Evolutionary conservation across 2,113 vertebrate genomes (phyloP), one percentile per base, ranked within the genome.

Genomic region (Laterallus jamaicensis): DNA sequence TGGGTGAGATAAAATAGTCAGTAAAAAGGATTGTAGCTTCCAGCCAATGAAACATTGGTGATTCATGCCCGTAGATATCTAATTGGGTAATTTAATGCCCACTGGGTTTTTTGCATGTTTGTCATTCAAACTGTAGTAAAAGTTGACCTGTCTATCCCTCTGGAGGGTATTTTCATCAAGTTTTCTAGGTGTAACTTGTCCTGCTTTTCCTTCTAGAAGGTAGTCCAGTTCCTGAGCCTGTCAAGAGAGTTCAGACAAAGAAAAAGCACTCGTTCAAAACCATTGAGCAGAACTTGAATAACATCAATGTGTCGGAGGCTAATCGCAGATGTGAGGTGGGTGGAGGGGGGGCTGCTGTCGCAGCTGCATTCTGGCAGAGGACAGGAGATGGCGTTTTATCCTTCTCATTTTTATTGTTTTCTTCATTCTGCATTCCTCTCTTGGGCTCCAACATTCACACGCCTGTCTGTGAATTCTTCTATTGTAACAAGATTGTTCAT

Each of bases 241-340:
- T 82, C 49, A 98, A 97, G 93, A 99, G 97, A 82, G 82, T 75
- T 32, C 86, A 96, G 9, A 98, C 97, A 69, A 99, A 96, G 93
- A 99, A 98, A 95, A 99, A 98, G 92, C 96, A 98, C 64, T 80
- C 96, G 3, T 31, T 91, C 85, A 98, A 98, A 96, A 99, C 99
- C 1, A 98, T 99, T 2, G 99, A 99, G 96, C 97, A 98, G 89
- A 99, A 99, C 86, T 54, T 99, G 85, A 98, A 95, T 82, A 99
- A 98, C 97, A 98, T 99, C 96, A 99, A 99, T 3, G 92, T 97
- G 42, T 86, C 98, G 0, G 98, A 98, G 68, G 96, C 97, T 1
- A 98, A 98, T 82, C 98, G 97, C 70, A 98, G 97, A 88, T 98
- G 97, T 85, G 98, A 98, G 98, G 99, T 99, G 94, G 74, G 96